These are phyloP conservation scores for Rhinella marina DNA, from an alignment of 2,797 vertebrate genomes.

Conservation along the genomic window DNA sequence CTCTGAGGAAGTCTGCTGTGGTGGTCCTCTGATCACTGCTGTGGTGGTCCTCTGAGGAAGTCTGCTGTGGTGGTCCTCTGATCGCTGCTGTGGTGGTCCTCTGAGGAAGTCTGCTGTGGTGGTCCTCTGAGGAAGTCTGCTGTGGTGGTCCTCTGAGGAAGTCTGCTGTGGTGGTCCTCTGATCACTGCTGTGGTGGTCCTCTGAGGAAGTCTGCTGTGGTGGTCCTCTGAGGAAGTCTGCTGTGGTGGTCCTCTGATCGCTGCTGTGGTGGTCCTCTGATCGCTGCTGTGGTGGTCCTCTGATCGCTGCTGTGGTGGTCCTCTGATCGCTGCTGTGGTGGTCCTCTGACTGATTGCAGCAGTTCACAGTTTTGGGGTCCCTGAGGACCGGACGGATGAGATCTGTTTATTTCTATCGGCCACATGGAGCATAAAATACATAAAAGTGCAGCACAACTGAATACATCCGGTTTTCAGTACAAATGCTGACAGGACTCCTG, in stretches of 20 bases:
- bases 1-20: neutral
- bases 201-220: neutral
- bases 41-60: neutral
- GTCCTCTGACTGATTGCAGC: neutral
- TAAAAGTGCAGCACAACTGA: neutral
- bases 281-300: neutral
- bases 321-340: neutral
- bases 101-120: neutral
- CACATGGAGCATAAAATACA: neutral
- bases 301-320: neutral
- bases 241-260: too few relatives aligned
- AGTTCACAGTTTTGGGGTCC: neutral
- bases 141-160: neutral
- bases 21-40: neutral
- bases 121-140: neutral
- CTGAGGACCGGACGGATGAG: neutral
- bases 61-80: neutral
- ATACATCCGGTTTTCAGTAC: slow-evolving; percentile 5
- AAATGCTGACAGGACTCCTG: neutral
- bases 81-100: neutral
- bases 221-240: neutral
- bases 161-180: neutral
- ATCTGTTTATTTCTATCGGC: slow-evolving; percentile 13
- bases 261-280: neutral
- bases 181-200: neutral